These are phyloP conservation scores for Carlito syrichta DNA, from an alignment of 2,113 vertebrate species.

Conservation along the genomic window DNA sequence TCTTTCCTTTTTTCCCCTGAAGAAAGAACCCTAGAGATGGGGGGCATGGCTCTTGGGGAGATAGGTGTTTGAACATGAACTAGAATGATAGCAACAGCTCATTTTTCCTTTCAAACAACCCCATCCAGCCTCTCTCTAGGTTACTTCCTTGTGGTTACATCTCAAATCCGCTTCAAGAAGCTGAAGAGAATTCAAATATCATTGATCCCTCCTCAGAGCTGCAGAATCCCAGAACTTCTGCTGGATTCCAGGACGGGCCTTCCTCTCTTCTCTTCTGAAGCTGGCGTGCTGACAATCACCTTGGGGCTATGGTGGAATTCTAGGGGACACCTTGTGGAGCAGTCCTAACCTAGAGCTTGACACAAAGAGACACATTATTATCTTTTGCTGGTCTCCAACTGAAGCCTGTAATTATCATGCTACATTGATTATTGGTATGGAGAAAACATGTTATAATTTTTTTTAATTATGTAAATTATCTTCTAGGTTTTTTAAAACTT, in stretches of 20 bases:
- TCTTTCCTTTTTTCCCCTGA: not conserved
- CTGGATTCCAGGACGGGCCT: not conserved
- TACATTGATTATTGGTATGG: slow-evolving; percentile 63
- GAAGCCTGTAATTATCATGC: slow-evolving; percentile 26
- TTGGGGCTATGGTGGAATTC: not conserved
- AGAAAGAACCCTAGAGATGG: not conserved
- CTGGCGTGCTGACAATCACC: no score
- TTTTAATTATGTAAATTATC: slow-evolving; percentile 66
- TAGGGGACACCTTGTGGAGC: accelerated
- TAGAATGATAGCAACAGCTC: not conserved
- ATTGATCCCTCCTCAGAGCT: not conserved
- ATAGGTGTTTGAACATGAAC: not conserved
- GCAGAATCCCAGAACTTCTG: not conserved
- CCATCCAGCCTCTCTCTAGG: not conserved
- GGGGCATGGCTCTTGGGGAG: not conserved
- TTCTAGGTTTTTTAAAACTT: slow-evolving; percentile 42
- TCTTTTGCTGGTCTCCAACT: not conserved
- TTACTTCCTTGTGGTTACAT: not conserved
- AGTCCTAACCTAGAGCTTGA: not conserved
- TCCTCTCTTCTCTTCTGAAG: accelerated
- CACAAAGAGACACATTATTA: not conserved
- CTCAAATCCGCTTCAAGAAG: not conserved
- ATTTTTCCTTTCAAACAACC: not conserved
- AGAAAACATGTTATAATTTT: slow-evolving; percentile 36
- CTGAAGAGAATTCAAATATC: not conserved